Evolutionary conservation across 2,888 invertebrate species (phyloP).

Genomic region (Torymus aiolomorphi): DNA sequence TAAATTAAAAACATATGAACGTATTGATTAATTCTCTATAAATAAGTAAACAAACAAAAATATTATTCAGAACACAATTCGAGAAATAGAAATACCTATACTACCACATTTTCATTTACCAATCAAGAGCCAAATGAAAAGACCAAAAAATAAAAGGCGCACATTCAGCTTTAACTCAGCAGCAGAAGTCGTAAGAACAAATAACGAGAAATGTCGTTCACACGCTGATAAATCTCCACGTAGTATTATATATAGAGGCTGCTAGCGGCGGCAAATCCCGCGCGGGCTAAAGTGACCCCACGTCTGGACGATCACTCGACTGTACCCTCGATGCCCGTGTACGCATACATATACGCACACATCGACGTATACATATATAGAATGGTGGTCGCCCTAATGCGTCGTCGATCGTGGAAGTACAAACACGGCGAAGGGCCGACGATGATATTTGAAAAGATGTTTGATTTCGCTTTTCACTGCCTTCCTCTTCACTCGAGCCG

Average conservation of each 20-base stretch:
- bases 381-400: constrained; percentile 35
- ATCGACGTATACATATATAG: too few species aligned
- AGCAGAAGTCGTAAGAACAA: too few species aligned
- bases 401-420: constrained; percentile 45
- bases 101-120: too few species aligned
- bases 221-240: constrained; percentile 39
- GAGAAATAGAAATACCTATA: too few species aligned
- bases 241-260: not conserved
- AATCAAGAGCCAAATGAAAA: not conserved
- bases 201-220: constrained; percentile 22
- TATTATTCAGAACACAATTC: too few species aligned
- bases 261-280: not conserved
- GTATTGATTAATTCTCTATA: too few species aligned
- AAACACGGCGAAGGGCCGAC: constrained; percentile 33
- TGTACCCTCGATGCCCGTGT: too few species aligned
- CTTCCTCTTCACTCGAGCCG: constrained; percentile 19
- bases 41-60: too few species aligned
- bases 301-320: too few species aligned
- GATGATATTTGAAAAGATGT: constrained; percentile 52
- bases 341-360: constrained; percentile 2
- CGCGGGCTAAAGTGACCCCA: not conserved
- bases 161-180: too few species aligned
- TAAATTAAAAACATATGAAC: too few species aligned
- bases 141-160: not conserved
- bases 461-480: constrained; percentile 54